Evolutionary conservation across 2,888 invertebrate species (phyloP).

Genomic region (Chaetogeoica ovagalla): DNA sequence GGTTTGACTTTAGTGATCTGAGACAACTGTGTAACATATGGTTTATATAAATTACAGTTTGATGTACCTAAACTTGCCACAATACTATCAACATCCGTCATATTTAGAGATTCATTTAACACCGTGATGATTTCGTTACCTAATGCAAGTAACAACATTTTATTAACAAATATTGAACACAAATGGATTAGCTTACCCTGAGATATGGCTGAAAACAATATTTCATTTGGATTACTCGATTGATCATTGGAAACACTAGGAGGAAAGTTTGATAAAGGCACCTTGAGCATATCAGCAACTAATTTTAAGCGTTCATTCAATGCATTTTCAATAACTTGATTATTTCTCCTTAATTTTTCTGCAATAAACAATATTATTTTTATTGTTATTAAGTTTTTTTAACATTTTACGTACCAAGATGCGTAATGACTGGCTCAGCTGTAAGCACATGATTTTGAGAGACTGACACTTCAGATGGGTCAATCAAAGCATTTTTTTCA

Average conservation of each 20-base stretch:
- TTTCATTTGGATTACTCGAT: constrained; percentile 25
- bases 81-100: constrained; percentile 40
- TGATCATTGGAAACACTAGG: not conserved
- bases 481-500: constrained; percentile 68
- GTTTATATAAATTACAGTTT: constrained; percentile 39
- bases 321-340: constrained; percentile 71
- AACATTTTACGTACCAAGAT: constrained; percentile 66
- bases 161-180: not conserved
- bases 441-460: constrained; percentile 73
- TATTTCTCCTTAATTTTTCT: constrained; percentile 76
- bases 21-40: constrained; percentile 37
- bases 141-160: not conserved
- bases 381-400: too few species aligned
- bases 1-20: constrained; percentile 46
- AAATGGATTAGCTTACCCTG: constrained; percentile 13
- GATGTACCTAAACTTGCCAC: constrained; percentile 34
- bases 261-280: constrained; percentile 61
- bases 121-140: constrained; percentile 44
- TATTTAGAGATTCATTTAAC: constrained; percentile 34
- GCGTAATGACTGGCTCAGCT: constrained; percentile 77
- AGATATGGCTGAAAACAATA: constrained; percentile 38
- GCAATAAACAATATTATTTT: not conserved
- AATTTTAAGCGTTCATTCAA: constrained; percentile 74
- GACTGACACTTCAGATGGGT: constrained; percentile 75
- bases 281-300: constrained; percentile 75